Conservation (phyloP, 2,113 vertebrate genomes). For the Pangasianodon gigas region DNA sequence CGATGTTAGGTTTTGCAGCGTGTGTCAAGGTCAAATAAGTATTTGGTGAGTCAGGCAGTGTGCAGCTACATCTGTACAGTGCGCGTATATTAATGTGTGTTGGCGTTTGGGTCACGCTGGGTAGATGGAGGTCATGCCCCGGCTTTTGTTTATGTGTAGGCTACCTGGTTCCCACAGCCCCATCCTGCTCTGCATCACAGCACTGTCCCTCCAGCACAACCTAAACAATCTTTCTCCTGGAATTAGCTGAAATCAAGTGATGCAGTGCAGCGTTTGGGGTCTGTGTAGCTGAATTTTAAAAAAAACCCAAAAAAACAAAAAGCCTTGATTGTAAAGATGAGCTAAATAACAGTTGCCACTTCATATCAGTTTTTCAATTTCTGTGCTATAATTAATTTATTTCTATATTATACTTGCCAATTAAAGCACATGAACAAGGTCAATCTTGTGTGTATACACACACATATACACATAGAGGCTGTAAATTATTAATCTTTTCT, state of each 20-base stretch:
- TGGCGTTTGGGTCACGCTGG: neutral
- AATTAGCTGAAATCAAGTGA: neutral
- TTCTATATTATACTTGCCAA: neutral
- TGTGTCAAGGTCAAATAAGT: neutral
- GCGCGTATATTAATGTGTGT: neutral
- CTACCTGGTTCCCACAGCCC: neutral
- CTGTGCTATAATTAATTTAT: fast-evolving
- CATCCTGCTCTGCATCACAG: constrained; percentile 20
- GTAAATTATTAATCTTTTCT: constrained; percentile 72
- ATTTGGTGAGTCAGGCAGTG: neutral
- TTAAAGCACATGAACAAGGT: constrained; percentile 1
- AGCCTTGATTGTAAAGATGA: neutral
- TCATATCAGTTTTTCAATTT: neutral
- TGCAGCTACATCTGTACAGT: neutral
- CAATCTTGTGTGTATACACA: neutral
- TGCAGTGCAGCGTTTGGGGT: neutral
- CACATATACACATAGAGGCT: constrained; percentile 59
- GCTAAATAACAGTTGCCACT: neutral
- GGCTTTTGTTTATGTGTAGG: constrained; percentile 33
- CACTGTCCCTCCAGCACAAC: neutral
- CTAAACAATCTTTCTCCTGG: neutral
- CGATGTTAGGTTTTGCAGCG: neutral
- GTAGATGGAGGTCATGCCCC: constrained; percentile 31
- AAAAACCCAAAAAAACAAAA: neutral
- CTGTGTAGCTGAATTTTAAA: neutral